Conservation (phyloP, 2,888 invertebrate genomes). For the Seira ritae region DNA sequence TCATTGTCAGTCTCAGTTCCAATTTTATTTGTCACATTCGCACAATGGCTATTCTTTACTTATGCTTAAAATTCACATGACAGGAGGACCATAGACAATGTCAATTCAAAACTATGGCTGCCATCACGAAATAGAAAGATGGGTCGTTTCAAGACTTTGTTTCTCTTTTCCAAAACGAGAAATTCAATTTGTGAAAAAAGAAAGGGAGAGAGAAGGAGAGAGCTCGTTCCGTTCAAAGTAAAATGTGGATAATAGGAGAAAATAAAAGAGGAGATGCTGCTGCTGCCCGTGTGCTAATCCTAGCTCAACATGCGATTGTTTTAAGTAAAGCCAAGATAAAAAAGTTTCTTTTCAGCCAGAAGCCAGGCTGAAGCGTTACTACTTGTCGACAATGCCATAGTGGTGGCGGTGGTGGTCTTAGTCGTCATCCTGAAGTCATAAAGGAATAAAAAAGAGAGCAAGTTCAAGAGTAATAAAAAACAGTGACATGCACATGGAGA, state of each 20-base stretch:
- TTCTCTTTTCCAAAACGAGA: not conserved
- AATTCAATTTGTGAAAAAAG: not conserved
- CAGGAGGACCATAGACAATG: conserved; percentile 3
- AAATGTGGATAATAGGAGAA: not conserved
- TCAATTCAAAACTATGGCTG: not conserved
- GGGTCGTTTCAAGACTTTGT: not conserved
- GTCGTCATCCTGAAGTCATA: conserved; percentile 31
- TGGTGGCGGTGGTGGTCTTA: not conserved
- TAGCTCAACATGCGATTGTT: conserved; percentile 7
- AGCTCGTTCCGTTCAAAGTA: no score
- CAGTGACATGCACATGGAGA: conserved; percentile 40
- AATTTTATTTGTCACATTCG: conserved; percentile 31
- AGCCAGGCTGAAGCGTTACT: not conserved
- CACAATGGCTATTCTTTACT: conserved; percentile 11
- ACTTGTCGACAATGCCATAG: no score
- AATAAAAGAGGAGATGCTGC: not conserved
- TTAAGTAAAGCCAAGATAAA: conserved; percentile 8
- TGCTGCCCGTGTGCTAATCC: not conserved
- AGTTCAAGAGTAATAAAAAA: conserved; percentile 59
- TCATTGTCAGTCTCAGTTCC: conserved; percentile 18
- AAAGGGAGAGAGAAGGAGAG: not conserved
- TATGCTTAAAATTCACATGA: conserved; percentile 3
- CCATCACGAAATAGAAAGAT: not conserved
- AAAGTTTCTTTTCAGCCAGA: not conserved
- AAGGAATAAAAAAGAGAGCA: conserved; percentile 57